A percentile compares a stretch with the other conserved stretches of the same genome.
Evolutionary conservation across 2,113 vertebrate genomes (phyloP).

Genomic region (Strigops habroptila): DNA sequence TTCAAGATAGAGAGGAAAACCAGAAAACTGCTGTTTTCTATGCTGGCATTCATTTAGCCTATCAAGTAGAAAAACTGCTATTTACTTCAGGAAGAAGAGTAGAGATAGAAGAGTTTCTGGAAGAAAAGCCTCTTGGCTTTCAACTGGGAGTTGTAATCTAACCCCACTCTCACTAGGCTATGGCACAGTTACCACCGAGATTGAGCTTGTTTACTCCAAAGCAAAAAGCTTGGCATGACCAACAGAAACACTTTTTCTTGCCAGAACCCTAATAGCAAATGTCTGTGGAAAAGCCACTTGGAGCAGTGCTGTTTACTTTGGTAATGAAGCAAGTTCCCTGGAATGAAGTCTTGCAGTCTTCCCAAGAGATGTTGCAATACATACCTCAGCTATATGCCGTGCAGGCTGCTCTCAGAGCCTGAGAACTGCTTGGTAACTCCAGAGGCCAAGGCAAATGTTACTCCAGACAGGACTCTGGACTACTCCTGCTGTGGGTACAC

Average conservation of each 20-base stretch:
- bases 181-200: neutral
- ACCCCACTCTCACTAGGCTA: neutral
- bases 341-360: slow-evolving; percentile 41
- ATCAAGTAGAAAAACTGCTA: neutral
- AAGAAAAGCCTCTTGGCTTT: neutral
- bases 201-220: slow-evolving; percentile 51
- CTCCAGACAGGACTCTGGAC: neutral
- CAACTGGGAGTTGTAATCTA: neutral
- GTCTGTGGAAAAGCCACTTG: slow-evolving; percentile 13
- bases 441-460: neutral
- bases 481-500: too few species aligned
- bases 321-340: slow-evolving; percentile 23
- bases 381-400: neutral
- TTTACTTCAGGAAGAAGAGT: neutral
- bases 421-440: neutral
- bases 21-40: neutral
- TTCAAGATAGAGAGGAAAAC: neutral
- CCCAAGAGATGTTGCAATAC: slow-evolving; percentile 19
- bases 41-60: fast-evolving
- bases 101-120: neutral
- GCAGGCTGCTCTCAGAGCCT: neutral
- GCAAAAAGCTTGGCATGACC: slow-evolving; percentile 21
- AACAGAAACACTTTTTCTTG: slow-evolving; percentile 35
- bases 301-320: slow-evolving; percentile 31
- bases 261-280: slow-evolving; percentile 9